A percentile compares a stretch with the other conserved stretches of the same genome.
phyloP scores from a whole-genome alignment of 2,888 invertebrate species.

The Neria commutata region DNA sequence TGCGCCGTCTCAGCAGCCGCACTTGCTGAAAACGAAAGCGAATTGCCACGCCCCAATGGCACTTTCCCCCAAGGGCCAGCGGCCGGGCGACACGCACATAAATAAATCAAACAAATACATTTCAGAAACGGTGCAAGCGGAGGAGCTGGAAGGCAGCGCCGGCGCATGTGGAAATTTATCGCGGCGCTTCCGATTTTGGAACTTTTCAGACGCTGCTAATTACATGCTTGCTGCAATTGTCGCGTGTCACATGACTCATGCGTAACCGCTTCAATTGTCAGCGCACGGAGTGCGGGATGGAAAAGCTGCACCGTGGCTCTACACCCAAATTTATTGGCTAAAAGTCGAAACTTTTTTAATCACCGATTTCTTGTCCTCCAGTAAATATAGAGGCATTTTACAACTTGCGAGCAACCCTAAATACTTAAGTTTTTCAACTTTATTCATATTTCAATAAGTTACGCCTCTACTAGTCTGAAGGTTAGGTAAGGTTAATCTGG shows the following conservation, averaged over 20 bases:
- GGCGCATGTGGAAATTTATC: neutral
- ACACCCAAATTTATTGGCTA: neutral
- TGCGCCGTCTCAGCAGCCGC: constrained; percentile 19
- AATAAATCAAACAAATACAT: neutral
- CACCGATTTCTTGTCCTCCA: no score
- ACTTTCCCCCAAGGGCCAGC: constrained; percentile 14
- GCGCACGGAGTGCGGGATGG: neutral
- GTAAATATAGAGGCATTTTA: no score
- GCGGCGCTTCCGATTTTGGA: neutral
- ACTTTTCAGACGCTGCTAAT: neutral
- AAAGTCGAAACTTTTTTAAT: no score
- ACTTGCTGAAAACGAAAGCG: constrained; percentile 33
- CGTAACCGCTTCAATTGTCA: constrained; percentile 24
- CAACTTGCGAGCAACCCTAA: no score
- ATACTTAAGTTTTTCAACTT: no score
- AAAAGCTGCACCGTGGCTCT: neutral
- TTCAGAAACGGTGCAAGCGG: neutral
- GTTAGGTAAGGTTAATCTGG: no score
- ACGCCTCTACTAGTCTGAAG: no score
- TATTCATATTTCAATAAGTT: no score
- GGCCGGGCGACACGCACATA: neutral
- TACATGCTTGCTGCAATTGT: constrained; percentile 10
- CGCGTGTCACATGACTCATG: constrained; percentile 21
- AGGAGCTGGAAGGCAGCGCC: no score
- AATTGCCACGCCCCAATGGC: constrained; percentile 5